Evolutionary conservation across 2,113 vertebrate species (phyloP), one percentile per base, ranked within the genome.

Genomic region (Herpetotheres cachinnans): DNA sequence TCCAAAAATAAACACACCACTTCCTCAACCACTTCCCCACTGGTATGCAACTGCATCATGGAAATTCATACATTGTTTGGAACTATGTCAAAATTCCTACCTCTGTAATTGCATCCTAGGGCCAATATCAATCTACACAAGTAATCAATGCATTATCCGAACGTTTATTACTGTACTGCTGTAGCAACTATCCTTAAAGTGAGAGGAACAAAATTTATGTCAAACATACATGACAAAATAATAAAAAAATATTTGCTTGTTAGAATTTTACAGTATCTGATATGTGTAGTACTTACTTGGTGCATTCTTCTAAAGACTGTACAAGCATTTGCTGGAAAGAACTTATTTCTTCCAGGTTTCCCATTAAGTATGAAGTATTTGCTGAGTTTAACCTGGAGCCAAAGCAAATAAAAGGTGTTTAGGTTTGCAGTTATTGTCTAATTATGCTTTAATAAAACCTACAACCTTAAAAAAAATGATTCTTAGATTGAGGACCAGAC

Each of bases 291-390:
- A 99, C 99, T 98, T 93, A 99, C 99, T 99, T 99, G 96, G 99
- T 99, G 97, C 99, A 99, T 94, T 99, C 99, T 98, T 99, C 99
- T 97, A 99, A 97, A 67, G 99, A 99, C 96, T 99, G 99, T 93
- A 99, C 99, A 55, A 99, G 99, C 98, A 99, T 98, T 97, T 99
- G 99, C 97, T 99, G 99, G 97, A 99, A 99, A 97, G 99, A 99
- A 97, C 99, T 99, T 96, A 99, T 99, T 95, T 99, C 99, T 94
- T 99, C 99, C 46, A 99, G 98, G 92, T 99, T 99, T 52, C 99
- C 99, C 98, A 99, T 98, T 97, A 99, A 99, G 82, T 99, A 97
- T 42, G 98, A 98, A 76, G 98, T 98, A 81, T 99, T 99, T 74
- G 98, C 95, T 21, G 98, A 96, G 95, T 98, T 99, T 93, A 99